Percentiles rank a stretch among this genome's conserved stretches.
phyloP scores from a whole-genome alignment of 2,113 vertebrate genomes.

The Phoenicopterus ruber region DNA sequence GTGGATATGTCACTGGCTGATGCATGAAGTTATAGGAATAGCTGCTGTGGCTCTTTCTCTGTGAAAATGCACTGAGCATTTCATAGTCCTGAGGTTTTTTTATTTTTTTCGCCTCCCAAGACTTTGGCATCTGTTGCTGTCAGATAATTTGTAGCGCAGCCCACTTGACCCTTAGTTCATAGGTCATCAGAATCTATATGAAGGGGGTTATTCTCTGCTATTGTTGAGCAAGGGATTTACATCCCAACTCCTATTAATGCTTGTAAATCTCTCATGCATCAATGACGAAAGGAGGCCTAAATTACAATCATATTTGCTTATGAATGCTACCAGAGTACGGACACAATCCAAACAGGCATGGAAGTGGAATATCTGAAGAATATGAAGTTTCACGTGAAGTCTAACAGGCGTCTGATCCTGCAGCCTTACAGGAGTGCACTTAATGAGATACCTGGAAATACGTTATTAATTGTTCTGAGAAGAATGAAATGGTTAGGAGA shows the following conservation, averaged over 20 bases:
- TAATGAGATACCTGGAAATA: not conserved
- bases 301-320: slow-evolving; percentile 66
- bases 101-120: not conserved
- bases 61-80: not conserved
- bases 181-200: slow-evolving; percentile 67
- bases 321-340: slow-evolving; percentile 12
- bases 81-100: not conserved
- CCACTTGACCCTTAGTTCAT: slow-evolving; percentile 70
- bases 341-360: not conserved
- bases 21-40: slow-evolving; percentile 10
- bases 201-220: slow-evolving; percentile 59
- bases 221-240: slow-evolving; percentile 66
- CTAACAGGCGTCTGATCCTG: not conserved
- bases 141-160: slow-evolving; percentile 45
- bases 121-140: slow-evolving; percentile 54
- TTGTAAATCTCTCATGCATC: slow-evolving; percentile 67
- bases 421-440: not conserved
- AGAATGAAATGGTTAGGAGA: not conserved
- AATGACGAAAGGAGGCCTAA: slow-evolving; percentile 45
- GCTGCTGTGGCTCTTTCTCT: not conserved
- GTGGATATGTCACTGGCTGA: slow-evolving; percentile 5
- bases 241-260: slow-evolving; percentile 63
- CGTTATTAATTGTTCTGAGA: not conserved
- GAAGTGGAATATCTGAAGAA: not conserved
- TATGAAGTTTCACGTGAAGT: not conserved